Evolutionary conservation across 2,888 invertebrate species (phyloP), one percentile per base, ranked within the genome.

Genomic region (Clivina fossor): DNA sequence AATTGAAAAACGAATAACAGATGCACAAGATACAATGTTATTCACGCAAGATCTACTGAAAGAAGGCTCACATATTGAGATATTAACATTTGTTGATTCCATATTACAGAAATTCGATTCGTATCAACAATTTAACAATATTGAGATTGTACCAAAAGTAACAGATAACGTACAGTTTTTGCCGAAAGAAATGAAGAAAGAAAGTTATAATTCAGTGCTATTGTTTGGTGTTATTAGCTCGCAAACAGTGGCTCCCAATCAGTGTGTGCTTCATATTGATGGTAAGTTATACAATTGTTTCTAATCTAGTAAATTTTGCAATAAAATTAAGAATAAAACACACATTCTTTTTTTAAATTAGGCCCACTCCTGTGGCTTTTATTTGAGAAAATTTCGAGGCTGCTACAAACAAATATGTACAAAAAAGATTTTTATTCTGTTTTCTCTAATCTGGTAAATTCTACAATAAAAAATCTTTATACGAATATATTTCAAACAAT

Each of bases 11-110:
- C 73, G 80, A 15, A 78, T 81, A 0, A 71, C 73, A 2, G 80
- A 83, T 50, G 81, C 83, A 0, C 69, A 75, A 38, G 79, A 82
- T 11, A 82, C 84, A 0, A 80, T 86, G 1, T 71, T 75, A 24
- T 86, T 86, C 62, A 77, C 84, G 55, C 84, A 86, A 55, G 84
- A 85, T 68, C 66, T 67, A 30, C 72, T 85, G 13, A 72, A 78
- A 0, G 80, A 82, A 63, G 86, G 84, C 1, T 82, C 82, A 1
- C 84, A 86, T 63, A 82, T 85, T 13, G 89, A 90, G 73, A 77
- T 88, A 22, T 75, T 90, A 1, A 83, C 83, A 11, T 81, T 88
- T 51, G 80, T 83, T 50, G 80, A 78, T 15, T 78, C 84, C 0
- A 79, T 88, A 2, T 71, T 87, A 2, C 81, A 80, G 4, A 81